Evolutionary conservation across 2,113 vertebrate genomes (phyloP).

Genomic region (Tringa solitaria): DNA sequence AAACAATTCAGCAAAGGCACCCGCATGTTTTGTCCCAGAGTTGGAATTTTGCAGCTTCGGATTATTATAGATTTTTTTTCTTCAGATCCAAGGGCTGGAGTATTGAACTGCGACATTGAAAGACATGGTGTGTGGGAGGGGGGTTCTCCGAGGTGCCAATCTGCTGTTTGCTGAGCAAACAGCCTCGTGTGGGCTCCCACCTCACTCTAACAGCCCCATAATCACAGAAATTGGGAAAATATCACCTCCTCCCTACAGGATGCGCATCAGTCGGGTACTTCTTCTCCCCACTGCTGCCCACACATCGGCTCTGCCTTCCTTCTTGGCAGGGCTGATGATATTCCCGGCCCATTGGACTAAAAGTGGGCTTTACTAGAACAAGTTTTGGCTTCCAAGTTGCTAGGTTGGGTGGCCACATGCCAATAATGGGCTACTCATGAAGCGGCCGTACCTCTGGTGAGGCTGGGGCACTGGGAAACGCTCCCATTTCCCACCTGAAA

Average conservation of each 20-base stretch:
- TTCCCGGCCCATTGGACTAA: background rate
- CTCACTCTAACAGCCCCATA: background rate
- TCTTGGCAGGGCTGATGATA: background rate
- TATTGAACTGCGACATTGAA: too few species aligned
- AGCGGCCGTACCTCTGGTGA: too few species aligned
- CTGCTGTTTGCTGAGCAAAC: background rate
- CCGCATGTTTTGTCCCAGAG: accelerated
- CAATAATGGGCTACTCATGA: background rate
- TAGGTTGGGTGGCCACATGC: background rate
- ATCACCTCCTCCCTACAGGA: background rate
- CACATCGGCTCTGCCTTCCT: background rate
- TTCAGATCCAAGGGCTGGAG: accelerated
- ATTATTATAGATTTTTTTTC: background rate
- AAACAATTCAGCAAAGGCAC: background rate
- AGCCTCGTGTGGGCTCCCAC: accelerated
- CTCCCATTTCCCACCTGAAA: background rate
- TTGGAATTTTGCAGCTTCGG: too few species aligned
- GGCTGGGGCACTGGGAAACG: background rate
- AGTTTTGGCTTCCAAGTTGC: background rate
- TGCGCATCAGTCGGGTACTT: background rate
- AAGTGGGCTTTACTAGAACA: background rate
- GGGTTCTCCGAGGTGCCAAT: background rate
- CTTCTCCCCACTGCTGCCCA: background rate
- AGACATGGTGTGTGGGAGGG: background rate
- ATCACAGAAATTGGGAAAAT: background rate